Conservation (phyloP, 2,113 vertebrate genomes). For the Hippotragus niger region DNA sequence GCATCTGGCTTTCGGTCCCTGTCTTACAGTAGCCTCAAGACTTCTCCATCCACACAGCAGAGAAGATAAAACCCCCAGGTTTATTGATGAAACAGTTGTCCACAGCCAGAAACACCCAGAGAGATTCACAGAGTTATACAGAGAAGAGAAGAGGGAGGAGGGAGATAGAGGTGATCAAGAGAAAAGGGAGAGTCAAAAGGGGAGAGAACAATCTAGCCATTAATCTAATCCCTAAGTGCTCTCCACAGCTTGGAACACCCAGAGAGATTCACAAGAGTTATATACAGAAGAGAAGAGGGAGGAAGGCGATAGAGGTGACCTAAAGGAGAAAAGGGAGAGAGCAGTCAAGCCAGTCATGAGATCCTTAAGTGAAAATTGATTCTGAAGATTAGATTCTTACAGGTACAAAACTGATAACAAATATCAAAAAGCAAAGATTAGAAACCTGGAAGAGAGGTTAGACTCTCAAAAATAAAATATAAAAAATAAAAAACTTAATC, state of each 20-base stretch:
- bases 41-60: not conserved
- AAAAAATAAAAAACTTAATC: not conserved
- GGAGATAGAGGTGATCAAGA: not conserved
- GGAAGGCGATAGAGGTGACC: not conserved
- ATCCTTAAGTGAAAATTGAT: not conserved
- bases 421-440: not conserved
- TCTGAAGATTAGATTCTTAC: not conserved
- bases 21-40: not conserved
- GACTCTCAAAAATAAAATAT: not conserved
- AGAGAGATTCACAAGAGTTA: not conserved
- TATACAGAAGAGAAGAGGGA: not conserved
- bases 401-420: not conserved
- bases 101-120: not conserved
- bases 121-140: not conserved
- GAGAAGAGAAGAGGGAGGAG: not conserved
- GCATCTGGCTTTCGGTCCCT: not conserved
- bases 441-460: not conserved
- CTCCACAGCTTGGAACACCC: not conserved
- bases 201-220: not conserved
- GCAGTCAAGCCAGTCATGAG: not conserved
- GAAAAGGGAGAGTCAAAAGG: not conserved
- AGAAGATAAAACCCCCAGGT: not conserved
- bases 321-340: not conserved
- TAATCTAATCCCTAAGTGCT: not conserved
- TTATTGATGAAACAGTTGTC: not conserved